Evolutionary conservation across 2,797 vertebrate genomes (phyloP).

Genomic region (Dendrocincla fuliginosa): DNA sequence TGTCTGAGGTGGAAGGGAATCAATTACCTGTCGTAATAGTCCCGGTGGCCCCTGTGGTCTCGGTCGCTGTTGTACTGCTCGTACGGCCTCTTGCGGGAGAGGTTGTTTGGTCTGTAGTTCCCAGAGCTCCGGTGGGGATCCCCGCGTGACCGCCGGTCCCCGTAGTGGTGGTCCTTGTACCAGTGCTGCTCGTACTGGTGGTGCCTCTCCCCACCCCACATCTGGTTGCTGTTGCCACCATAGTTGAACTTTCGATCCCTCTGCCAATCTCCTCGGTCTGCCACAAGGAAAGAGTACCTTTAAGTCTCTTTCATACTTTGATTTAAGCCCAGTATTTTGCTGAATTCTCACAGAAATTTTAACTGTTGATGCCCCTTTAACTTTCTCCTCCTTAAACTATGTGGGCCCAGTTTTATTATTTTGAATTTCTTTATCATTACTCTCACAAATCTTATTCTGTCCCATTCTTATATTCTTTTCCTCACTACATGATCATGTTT

Average conservation of each 20-base stretch:
- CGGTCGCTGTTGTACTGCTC: conserved; percentile 94
- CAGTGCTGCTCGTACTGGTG: conserved; percentile 91
- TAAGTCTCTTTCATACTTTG: neutral
- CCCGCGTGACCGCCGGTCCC: conserved; percentile 85
- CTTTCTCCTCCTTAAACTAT: neutral
- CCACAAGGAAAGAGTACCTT: neutral
- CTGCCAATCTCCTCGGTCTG: conserved; percentile 97
- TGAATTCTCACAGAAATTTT: neutral
- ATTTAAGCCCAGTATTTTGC: neutral
- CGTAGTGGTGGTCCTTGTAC: conserved; percentile 95
- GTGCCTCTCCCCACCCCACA: conserved; percentile 93
- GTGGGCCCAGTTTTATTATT: neutral
- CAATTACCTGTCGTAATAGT: conserved; percentile 92
- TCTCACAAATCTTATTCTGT: neutral
- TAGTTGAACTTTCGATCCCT: conserved; percentile 94
- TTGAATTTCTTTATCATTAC: neutral
- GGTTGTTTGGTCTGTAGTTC: conserved; percentile 87
- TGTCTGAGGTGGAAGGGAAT: fast-evolving
- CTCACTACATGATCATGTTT: neutral
- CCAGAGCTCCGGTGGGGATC: conserved; percentile 90
- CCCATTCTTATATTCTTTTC: neutral
- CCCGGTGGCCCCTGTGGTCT: conserved; percentile 91
- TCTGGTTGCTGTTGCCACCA: conserved; percentile 85
- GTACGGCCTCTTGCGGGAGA: conserved; percentile 90
- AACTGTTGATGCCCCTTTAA: neutral